Base-by-base conservation (phyloP, 2,113 vertebrate genomes). In the Orycteropus afer region DNA sequence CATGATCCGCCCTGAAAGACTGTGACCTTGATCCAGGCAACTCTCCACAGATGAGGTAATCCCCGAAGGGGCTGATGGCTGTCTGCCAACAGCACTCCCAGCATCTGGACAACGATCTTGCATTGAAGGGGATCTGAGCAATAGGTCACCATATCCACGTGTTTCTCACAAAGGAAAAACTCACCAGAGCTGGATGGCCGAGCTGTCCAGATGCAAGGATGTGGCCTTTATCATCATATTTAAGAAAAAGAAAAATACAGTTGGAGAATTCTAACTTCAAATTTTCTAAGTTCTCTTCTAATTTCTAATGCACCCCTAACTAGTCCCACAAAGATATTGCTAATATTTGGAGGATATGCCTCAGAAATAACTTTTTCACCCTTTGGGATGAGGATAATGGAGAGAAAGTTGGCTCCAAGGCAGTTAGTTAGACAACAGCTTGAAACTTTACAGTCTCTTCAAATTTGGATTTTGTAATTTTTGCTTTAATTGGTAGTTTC, bases 361-460 rank as follows among this genome's bases (percentile, higher is more conserved):
- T 91, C 53, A 86, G 63, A 91, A 88, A 80, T 88, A 84, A 86
- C 18, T 23, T 85, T 95, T 96, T 76, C 49, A 84, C 84, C 53
- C 40, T 84, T 77, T 91, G 1, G 8, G 4, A 4, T 86, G 78
- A 49, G 40, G 34, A 61, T 37, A 74, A 90, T 55, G 9, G 37
- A 90, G 34, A 55, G 59, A 88, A 3, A 29, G 51, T 17, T 63
- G 34, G 85, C 20, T 90, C 57, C 55, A 78, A 93, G 10, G 40
- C 25, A 86, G 53, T 37, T 32, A 82, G 11, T 3, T 94, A 65
- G 63, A 20, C 22, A 96, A 63, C 7, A 92, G 53, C 42, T 90
- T 90, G 27, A 91, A 93, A 92, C 14, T 61, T 63, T 49, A 74
- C 5, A 37, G 22, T 86, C 14, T 91, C 29, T 90, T 95, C 55